These are phyloP conservation scores for Thunnus thynnus DNA, from an alignment of 2,113 vertebrate genomes.

Conservation along the genomic window DNA sequence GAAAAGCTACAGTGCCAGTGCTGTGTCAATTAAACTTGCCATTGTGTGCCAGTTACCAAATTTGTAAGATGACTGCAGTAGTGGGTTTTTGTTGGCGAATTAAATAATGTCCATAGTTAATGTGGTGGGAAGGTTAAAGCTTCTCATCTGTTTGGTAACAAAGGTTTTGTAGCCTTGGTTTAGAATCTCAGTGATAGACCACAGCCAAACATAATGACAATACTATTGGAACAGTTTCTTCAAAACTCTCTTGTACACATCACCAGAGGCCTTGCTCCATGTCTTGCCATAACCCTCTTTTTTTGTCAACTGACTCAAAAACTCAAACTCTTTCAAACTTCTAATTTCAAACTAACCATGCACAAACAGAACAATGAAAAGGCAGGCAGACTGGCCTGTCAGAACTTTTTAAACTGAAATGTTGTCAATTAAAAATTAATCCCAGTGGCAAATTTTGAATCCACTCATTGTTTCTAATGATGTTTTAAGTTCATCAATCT, in stretches of 20 bases:
- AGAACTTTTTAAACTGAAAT: not conserved
- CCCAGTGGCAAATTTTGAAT: not conserved
- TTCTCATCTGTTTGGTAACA: not conserved
- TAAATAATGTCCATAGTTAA: not conserved
- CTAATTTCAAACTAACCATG: too few relatives aligned
- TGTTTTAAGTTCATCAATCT: not conserved
- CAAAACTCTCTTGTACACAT: not conserved
- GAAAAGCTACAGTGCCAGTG: not conserved
- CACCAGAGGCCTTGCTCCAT: not conserved
- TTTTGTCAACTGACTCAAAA: too few relatives aligned
- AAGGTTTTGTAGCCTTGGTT: constrained; percentile 4
- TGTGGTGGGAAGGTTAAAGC: not conserved
- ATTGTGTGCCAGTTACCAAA: not conserved
- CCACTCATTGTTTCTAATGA: not conserved
- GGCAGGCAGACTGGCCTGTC: not conserved
- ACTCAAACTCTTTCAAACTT: too few relatives aligned
- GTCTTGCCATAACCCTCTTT: not conserved
- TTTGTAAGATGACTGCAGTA: constrained; percentile 1
- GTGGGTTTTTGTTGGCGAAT: not conserved
- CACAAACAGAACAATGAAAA: too few relatives aligned
- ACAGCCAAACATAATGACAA: not conserved
- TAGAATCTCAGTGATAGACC: not conserved
- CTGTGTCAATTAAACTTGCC: not conserved
- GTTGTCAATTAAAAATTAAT: too few relatives aligned
- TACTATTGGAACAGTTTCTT: not conserved